Base-by-base conservation (phyloP, 2,797 vertebrate species). In the Hafferia zeledoni region DNA sequence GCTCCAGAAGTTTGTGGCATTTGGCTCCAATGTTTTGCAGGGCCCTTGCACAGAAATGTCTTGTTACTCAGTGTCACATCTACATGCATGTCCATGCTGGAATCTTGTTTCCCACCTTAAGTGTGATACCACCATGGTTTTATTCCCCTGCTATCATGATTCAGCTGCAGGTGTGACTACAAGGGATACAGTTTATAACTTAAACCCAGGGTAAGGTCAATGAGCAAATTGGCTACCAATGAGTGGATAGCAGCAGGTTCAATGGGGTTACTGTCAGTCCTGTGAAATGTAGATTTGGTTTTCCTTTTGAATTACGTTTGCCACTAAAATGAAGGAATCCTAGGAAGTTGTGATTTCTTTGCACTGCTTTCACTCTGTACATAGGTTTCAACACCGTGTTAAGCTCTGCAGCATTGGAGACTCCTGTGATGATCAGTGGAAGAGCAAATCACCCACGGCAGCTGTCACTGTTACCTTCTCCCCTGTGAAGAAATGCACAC, bases 61-160 rank as follows among this genome's bases (percentile, higher is more conserved):
- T 43, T 0, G 0, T 63, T 7, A 2, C 63, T 90, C 55, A 5
- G 27, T 35, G 55, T 41, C 53, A 60, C 39, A 8, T 25, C 27
- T 46, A 24, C 39, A 15, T 0, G 0, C 49, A 19, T 0, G 0
- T 53, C 71, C 30, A 14, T 0, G 0, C 24, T 77, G 75, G 41
- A 67, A 35, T 39, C 30, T 68, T 0, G 0, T 75, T 91, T 81
- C 37, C 71, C 56, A 63, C 18, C 11, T 78, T 17, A 37, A 52
- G 20, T n/a, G 52, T 37, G 56, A 37, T 41, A 44, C 25, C 24
- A 28, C 15, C 1, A 0, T 11, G 23, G 1, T 10, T 53, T 80
- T 78, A 59, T 56, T 49, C 3, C 13, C 20, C 31, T 65, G 13
- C 37, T 63, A 5, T 18, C 25, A 17, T 6, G 1, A 46, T 52